Percentiles rank a stretch among this genome's conserved stretches.
Conservation (phyloP, 2,888 invertebrate species). For the Microctonus aethiopoides region DNA sequence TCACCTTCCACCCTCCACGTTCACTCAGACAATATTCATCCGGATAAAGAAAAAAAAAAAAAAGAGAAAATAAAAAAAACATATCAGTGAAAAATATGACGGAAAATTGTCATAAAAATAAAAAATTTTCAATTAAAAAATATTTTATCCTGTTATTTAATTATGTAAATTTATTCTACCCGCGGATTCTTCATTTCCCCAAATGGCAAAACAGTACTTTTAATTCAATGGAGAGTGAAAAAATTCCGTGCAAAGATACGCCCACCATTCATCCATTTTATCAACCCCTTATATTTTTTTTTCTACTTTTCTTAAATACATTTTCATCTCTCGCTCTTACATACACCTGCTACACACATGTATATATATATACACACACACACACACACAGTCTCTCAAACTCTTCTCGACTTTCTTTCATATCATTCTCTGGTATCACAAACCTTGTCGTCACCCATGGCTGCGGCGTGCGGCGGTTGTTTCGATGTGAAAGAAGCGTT, state of each 20-base stretch:
- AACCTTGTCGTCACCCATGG: constrained; percentile 65
- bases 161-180: no score
- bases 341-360: background rate
- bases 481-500: constrained; percentile 69
- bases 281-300: background rate
- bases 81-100: background rate
- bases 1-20: background rate
- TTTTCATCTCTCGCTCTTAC: constrained; percentile 15
- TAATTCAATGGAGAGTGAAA: background rate
- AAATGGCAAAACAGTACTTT: background rate
- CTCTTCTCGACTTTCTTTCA: constrained; percentile 24
- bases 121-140: no score
- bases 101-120: no score
- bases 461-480: constrained; percentile 68
- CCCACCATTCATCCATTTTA: background rate
- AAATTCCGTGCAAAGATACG: background rate
- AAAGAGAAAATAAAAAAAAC: background rate
- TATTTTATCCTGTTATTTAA: no score
- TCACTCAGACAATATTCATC: background rate
- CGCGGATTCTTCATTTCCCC: background rate
- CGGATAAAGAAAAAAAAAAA: background rate
- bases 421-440: constrained; percentile 47
- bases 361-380: background rate
- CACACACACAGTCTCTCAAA: background rate
- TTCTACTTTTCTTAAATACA: constrained; percentile 25